Evolutionary conservation across 2,797 vertebrate genomes (phyloP).

Genomic region (Sebastes paucispinis): DNA sequence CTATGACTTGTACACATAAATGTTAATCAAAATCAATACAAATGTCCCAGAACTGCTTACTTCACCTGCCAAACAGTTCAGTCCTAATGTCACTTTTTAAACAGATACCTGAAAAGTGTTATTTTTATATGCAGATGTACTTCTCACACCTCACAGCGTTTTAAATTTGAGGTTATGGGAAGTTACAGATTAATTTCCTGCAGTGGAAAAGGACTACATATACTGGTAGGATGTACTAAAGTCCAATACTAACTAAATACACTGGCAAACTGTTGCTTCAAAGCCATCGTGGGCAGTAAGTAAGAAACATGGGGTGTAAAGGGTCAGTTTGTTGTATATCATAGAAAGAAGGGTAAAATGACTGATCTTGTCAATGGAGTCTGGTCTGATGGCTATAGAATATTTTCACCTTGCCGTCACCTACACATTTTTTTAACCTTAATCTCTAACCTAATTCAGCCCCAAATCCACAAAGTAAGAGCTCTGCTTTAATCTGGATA

Average conservation of each 20-base stretch:
- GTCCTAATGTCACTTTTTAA: background rate
- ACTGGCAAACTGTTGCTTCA: background rate
- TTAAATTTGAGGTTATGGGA: background rate
- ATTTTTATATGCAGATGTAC: too few species aligned
- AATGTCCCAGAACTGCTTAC: background rate
- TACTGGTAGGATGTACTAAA: background rate
- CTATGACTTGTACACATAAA: background rate
- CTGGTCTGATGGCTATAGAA: too few species aligned
- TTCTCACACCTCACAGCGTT: too few species aligned
- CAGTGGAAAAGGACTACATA: background rate
- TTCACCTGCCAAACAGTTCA: too few species aligned
- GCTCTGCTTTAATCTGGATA: slow-evolving; percentile 12
- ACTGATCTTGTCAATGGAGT: too few species aligned
- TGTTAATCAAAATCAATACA: background rate
- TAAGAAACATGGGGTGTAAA: background rate
- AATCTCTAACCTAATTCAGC: slow-evolving; percentile 19
- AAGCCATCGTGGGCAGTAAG: background rate
- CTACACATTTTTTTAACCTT: background rate
- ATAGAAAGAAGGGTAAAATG: background rate
- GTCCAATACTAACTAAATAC: background rate
- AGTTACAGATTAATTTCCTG: background rate
- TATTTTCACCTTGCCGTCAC: too few species aligned
- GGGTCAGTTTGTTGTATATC: background rate
- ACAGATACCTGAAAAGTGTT: background rate
- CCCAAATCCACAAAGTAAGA: background rate